Conservation (phyloP, 2,113 vertebrate genomes). For the Meles meles region DNA sequence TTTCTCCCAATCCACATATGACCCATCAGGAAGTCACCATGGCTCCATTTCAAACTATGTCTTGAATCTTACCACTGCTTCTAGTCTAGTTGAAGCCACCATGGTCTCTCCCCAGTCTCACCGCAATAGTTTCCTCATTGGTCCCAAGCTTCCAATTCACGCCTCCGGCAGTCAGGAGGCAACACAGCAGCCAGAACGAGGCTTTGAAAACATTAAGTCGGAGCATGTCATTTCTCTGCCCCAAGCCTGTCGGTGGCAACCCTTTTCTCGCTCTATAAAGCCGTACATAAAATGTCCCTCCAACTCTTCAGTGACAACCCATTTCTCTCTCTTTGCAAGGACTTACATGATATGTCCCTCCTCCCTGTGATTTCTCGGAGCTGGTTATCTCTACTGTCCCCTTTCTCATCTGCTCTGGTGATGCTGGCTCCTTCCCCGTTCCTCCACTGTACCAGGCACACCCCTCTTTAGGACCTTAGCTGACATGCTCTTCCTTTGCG, state of each 20-base stretch:
- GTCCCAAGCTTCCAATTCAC: neutral
- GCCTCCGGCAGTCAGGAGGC: rapidly evolving
- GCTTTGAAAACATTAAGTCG: neutral
- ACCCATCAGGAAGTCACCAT: neutral
- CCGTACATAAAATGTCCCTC: neutral
- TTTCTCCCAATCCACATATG: neutral
- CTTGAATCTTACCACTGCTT: neutral
- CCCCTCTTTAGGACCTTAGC: neutral
- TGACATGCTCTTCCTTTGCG: neutral
- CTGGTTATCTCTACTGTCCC: neutral
- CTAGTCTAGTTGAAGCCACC: neutral
- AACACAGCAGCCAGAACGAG: neutral
- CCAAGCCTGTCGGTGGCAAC: neutral
- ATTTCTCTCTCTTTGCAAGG: neutral
- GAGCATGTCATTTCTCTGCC: neutral
- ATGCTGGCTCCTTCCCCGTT: neutral
- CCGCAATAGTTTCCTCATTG: neutral
- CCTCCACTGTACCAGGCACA: rapidly evolving
- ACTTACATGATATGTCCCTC: neutral
- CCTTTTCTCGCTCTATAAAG: neutral
- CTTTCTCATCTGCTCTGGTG: neutral
- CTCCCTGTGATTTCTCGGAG: neutral
- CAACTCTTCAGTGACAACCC: neutral
- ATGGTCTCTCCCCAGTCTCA: neutral
- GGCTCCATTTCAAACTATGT: neutral